These are phyloP conservation scores for Rhamphomyia laevipes DNA, from an alignment of 2,888 invertebrate genomes.

Conservation along the genomic window DNA sequence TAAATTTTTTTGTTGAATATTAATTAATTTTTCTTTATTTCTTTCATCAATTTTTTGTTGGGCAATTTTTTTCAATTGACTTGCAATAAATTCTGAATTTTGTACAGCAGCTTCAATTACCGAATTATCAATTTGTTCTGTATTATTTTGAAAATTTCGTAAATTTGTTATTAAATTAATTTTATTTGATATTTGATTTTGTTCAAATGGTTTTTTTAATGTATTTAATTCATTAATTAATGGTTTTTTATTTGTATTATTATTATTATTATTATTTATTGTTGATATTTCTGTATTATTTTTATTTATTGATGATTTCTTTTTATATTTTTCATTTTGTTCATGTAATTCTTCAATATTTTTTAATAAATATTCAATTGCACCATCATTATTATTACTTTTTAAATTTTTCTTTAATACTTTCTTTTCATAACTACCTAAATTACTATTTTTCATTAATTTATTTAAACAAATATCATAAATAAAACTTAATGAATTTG, in stretches of 20 bases:
- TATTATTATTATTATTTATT: background rate
- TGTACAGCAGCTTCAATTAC: slow-evolving; percentile 3
- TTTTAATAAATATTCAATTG: slow-evolving; percentile 28
- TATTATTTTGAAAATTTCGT: background rate
- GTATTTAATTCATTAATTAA: too few relatives aligned
- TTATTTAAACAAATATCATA: slow-evolving; percentile 24
- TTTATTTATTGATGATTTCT: slow-evolving; percentile 9
- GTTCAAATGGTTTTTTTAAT: slow-evolving; percentile 11
- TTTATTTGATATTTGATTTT: slow-evolving; percentile 3
- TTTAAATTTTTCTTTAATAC: slow-evolving; percentile 29
- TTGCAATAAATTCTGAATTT: slow-evolving; percentile 6
- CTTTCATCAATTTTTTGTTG: background rate
- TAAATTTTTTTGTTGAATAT: too few relatives aligned
- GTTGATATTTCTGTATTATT: slow-evolving; percentile 3
- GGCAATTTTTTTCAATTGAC: background rate
- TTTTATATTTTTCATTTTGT: slow-evolving; percentile 15
- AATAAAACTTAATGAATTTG: slow-evolving; percentile 26
- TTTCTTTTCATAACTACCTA: slow-evolving; percentile 25
- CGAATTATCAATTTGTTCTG: slow-evolving; percentile 5
- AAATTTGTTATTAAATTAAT: background rate
- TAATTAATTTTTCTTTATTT: background rate
- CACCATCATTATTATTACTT: slow-evolving; percentile 22
- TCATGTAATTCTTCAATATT: slow-evolving; percentile 13
- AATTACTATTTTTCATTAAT: slow-evolving; percentile 1
- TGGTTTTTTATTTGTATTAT: too few relatives aligned